Evolutionary conservation across 2,113 vertebrate genomes (phyloP), one percentile per base, ranked within the genome.

Genomic region (Trochalopteron elliotii): DNA sequence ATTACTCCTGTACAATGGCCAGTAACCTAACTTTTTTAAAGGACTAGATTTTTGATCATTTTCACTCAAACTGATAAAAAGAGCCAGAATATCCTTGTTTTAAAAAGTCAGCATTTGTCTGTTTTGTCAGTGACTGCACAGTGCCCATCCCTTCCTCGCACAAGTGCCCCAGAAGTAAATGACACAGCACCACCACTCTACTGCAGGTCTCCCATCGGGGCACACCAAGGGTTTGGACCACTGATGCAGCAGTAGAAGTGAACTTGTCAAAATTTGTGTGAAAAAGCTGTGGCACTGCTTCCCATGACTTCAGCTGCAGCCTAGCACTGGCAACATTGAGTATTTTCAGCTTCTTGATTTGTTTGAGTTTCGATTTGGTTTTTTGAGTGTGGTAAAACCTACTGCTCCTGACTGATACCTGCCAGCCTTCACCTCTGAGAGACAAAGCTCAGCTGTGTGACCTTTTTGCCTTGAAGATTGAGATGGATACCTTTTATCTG

Each of bases 101-200:
- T 50, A 20, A 68, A 68, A 47, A 9, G 4, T 49, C 44, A 47
- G 15, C 13, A 7, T 30, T 22, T 20, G 9, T 24, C 57, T 35
- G 0, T 50, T 25, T n/a, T 13, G 33, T 17, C 44, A 31, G 1
- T 15, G 30, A 19, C 19, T 20, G 37, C n/a, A 10, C 39, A 57
- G 52, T 12, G 30, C 30, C 28, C 0, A 0, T 20, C 12, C 15
- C 33, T 49, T 35, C 52, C 39, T 59, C 10, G 5, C 27, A 15
- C 1, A 40, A 78, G 28, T 5, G 2, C 49, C 16, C 35, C 52
- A 80, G 44, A 35, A 44, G 20, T 12, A 21, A 83, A 17, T 16
- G 19, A 24, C 23, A 40, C 35, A 25, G 44, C 13, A 1, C 20
- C 31, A 21, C 12, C 16, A 2, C 33, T 27, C 47, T 9, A 1